Conservation (phyloP, 1,140 invertebrate species). For the Parasteatoda tepidariorum region DNA sequence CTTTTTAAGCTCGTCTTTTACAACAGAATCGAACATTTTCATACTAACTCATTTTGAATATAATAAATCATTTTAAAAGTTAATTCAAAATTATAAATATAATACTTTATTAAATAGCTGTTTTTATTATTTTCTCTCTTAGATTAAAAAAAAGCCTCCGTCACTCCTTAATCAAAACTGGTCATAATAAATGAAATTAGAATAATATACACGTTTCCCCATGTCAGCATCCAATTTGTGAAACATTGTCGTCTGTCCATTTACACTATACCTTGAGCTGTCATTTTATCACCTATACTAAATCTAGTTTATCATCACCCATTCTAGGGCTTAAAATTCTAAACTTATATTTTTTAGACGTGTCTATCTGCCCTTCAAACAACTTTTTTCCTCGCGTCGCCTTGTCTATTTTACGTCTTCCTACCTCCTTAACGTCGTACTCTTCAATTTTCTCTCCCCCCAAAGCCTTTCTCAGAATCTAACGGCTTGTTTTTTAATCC, state of each 20-base stretch:
- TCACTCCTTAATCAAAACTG: too few species aligned
- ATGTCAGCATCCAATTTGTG: neutral
- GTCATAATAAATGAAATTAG: neutral
- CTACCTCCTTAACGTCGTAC: slow-evolving; percentile 25
- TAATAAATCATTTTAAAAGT: too few species aligned
- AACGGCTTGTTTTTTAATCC: slow-evolving; percentile 57
- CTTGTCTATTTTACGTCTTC: slow-evolving; percentile 53
- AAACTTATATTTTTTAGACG: neutral
- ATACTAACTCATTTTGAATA: too few species aligned
- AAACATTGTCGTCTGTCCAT: neutral
- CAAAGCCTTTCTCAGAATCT: neutral
- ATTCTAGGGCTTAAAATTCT: neutral
- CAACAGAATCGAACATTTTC: too few species aligned
- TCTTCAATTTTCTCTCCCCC: too few species aligned
- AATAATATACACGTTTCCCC: neutral
- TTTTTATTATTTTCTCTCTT: too few species aligned
- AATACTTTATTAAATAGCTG: too few species aligned
- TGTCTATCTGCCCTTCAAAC: neutral
- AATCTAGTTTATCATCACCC: neutral
- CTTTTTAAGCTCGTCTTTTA: too few species aligned
- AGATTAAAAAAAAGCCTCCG: too few species aligned
- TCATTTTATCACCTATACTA: neutral
- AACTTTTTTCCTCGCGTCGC: slow-evolving; percentile 26
- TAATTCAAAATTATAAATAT: too few species aligned
- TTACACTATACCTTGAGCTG: neutral